Conservation (phyloP, 1,140 invertebrate species). For the Wiebesia pumilae region DNA sequence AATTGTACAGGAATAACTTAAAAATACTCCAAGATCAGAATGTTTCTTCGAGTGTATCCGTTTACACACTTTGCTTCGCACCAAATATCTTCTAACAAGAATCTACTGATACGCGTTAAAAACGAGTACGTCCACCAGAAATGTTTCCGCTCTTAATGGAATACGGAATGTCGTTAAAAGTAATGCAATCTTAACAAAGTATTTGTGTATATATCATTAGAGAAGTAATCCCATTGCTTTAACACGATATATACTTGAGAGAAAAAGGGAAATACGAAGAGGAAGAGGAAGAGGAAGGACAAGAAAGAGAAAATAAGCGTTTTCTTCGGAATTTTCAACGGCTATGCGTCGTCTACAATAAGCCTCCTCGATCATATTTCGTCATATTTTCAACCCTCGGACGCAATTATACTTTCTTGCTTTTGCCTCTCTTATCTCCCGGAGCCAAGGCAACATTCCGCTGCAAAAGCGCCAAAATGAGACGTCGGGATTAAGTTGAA, state of each 20-base stretch:
- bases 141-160: background rate
- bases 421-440: background rate
- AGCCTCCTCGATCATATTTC: background rate
- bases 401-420: slow-evolving; percentile 34
- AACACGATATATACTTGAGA: background rate
- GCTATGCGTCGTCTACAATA: background rate
- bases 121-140: background rate
- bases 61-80: too few relatives aligned
- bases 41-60: too few relatives aligned
- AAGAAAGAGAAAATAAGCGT: slow-evolving; percentile 20
- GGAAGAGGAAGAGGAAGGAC: too few relatives aligned
- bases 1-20: too few relatives aligned
- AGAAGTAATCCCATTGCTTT: slow-evolving; percentile 18
- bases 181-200: background rate
- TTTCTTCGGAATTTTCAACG: background rate
- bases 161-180: background rate
- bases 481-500: slow-evolving; percentile 32
- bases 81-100: background rate
- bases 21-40: too few relatives aligned
- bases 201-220: slow-evolving; percentile 35
- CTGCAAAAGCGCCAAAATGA: slow-evolving; percentile 19
- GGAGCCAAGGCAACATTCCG: background rate
- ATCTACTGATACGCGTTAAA: background rate
- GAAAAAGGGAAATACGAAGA: background rate
- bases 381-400: slow-evolving; percentile 1